Percentiles rank a stretch among this genome's conserved stretches.
phyloP scores from a whole-genome alignment of 2,888 invertebrate genomes.

The Electrophaes corylata region DNA sequence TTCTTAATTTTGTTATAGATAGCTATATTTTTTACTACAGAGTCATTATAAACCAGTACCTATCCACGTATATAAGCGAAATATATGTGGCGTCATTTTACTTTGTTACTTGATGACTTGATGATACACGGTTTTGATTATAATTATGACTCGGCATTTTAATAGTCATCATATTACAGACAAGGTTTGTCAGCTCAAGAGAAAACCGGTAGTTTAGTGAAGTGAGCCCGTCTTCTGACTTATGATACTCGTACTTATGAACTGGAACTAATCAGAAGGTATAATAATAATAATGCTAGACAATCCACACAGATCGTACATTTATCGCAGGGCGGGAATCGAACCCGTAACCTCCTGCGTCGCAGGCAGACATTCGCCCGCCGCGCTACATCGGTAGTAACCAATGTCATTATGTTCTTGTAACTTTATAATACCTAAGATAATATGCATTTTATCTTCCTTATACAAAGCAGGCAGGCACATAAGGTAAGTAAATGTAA shows the following conservation, averaged over 20 bases:
- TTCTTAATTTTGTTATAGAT: not conserved
- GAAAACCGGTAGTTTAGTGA: no score
- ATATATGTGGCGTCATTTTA: conserved; percentile 17
- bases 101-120: conserved; percentile 19
- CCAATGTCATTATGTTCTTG: no score
- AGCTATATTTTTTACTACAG: not conserved
- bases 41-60: not conserved
- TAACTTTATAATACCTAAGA: no score
- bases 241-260: no score
- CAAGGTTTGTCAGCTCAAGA: conserved; percentile 14
- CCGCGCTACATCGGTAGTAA: no score
- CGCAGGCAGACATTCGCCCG: no score
- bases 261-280: no score
- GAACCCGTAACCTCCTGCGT: no score
- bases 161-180: conserved; percentile 18
- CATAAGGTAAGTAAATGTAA: not conserved
- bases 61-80: not conserved
- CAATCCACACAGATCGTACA: no score
- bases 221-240: no score
- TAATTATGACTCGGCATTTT: conserved; percentile 47
- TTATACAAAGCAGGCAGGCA: not conserved
- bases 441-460: not conserved
- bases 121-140: conserved; percentile 46
- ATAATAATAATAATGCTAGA: no score
- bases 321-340: no score